These are phyloP conservation scores for Epistrophe eligans DNA, from an alignment of 2,888 invertebrate species.

Conservation along the genomic window DNA sequence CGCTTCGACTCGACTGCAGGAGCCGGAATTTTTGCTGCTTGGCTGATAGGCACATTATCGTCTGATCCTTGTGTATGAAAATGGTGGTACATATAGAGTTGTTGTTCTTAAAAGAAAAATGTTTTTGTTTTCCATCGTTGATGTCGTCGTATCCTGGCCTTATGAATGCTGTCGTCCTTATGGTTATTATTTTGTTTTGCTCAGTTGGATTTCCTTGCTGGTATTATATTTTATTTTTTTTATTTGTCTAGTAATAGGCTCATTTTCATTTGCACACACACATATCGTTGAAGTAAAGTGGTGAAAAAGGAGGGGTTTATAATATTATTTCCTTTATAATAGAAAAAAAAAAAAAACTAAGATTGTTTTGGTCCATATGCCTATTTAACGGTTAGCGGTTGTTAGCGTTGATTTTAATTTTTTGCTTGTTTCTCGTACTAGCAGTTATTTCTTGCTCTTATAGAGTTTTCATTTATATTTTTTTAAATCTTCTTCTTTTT, in stretches of 20 bases:
- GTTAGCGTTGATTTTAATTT: constrained; percentile 59
- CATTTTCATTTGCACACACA: constrained; percentile 50
- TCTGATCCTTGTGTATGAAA: constrained; percentile 42
- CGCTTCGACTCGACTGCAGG: constrained; percentile 25
- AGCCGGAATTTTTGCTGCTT: constrained; percentile 50
- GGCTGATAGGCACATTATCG: constrained; percentile 68
- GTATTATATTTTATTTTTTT: not conserved
- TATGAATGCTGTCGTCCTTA: constrained; percentile 51
- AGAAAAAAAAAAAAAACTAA: constrained; percentile 13
- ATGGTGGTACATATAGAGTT: not conserved
- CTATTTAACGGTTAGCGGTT: constrained; percentile 38
- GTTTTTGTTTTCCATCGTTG: constrained; percentile 62
- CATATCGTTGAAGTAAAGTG: constrained; percentile 40
- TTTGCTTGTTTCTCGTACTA: constrained; percentile 10
- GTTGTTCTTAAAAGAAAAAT: constrained; percentile 44
- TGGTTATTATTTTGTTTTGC: constrained; percentile 75
- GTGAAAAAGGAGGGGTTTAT: not conserved
- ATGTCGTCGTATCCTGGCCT: constrained; percentile 38
- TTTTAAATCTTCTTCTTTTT: constrained; percentile 10
- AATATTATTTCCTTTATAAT: constrained; percentile 34
- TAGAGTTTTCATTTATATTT: not conserved
- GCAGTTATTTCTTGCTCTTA: constrained; percentile 10
- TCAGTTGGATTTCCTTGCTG: constrained; percentile 63
- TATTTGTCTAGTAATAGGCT: constrained; percentile 42
- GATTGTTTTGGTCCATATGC: constrained; percentile 30